These are phyloP conservation scores for Crotalus helleri DNA, from an alignment of 2,113 vertebrate genomes.

Conservation along the genomic window DNA sequence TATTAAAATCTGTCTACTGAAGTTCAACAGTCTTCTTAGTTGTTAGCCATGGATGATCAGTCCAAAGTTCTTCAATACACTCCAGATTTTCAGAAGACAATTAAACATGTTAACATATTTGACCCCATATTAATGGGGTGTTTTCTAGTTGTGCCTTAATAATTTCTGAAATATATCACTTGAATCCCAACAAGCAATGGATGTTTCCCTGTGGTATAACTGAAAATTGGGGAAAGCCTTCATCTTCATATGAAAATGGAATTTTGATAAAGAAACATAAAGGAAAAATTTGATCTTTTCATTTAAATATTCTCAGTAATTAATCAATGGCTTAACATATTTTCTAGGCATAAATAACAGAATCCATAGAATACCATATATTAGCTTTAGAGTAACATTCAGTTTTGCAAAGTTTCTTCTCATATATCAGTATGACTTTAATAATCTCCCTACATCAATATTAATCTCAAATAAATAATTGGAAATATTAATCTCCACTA, in stretches of 20 bases:
- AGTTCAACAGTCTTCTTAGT: neutral
- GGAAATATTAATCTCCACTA: neutral
- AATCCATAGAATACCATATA: neutral
- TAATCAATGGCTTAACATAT: neutral
- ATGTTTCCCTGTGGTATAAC: no score
- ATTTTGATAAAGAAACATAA: neutral
- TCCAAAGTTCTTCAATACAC: neutral
- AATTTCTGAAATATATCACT: neutral
- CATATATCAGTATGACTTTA: neutral
- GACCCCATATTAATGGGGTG: neutral
- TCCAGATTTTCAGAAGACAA: neutral
- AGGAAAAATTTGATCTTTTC: neutral
- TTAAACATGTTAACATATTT: neutral
- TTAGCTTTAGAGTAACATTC: neutral
- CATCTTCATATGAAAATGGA: neutral
- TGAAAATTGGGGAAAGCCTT: no score
- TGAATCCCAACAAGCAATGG: neutral
- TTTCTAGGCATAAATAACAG: neutral
- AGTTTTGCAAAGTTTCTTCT: neutral
- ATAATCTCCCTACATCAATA: neutral
- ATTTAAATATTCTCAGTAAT: neutral
- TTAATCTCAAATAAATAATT: neutral
- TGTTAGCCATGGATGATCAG: neutral
- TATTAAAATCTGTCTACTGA: neutral
- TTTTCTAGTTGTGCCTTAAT: neutral